Conservation (phyloP, 92 coral and sea anemone genomes). For the Parazoanthus swiftii region DNA sequence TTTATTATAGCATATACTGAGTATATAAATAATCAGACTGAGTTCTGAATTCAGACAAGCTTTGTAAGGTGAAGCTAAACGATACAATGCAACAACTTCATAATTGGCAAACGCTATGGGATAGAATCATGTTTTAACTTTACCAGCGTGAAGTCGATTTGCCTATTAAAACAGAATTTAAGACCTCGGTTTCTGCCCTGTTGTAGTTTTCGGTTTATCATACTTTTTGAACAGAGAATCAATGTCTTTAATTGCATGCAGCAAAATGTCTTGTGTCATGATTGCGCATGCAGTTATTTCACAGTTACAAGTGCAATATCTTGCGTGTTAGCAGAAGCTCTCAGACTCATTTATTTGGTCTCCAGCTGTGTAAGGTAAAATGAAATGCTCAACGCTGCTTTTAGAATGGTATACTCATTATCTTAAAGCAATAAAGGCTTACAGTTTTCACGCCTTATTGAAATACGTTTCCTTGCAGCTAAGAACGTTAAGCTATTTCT, state of each 20-base stretch:
- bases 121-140: neutral
- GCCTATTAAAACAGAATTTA: neutral
- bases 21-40: neutral
- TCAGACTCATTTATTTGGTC: neutral
- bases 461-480: too few relatives aligned
- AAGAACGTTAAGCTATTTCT: neutral
- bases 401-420: neutral
- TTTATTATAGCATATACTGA: neutral
- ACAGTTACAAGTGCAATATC: neutral
- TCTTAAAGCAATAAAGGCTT: neutral
- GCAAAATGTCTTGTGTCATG: neutral
- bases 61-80: neutral
- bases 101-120: neutral
- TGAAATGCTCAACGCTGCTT: neutral
- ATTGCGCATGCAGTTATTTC: neutral
- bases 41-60: neutral
- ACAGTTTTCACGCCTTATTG: neutral
- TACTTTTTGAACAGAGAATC: neutral
- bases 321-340: neutral
- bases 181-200: neutral
- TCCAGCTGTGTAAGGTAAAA: conserved; percentile 4
- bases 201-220: neutral
- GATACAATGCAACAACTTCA: neutral
- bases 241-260: neutral
- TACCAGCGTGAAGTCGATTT: conserved; percentile 5